Evolutionary conservation across 92 coral and sea anemone genomes (phyloP), one percentile per base, ranked within the genome.

Genomic region (Porites divaricata): DNA sequence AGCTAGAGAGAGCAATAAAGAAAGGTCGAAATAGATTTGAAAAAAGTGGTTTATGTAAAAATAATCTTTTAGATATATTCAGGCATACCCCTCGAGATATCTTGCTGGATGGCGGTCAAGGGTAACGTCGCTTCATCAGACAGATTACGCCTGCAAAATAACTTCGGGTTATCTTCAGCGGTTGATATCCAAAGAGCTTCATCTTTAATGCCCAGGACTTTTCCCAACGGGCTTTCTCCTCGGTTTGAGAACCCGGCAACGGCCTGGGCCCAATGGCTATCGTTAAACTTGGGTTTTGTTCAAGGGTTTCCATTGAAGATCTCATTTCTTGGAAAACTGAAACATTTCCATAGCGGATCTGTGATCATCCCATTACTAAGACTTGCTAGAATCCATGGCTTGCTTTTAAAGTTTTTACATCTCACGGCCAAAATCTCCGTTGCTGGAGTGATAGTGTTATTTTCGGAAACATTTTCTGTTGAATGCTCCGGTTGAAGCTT

Each of bases 191-290:
- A 72, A 15, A 72, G 19, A 1, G 76, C 76, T 19, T 17, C 35
- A 16, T 50, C 61, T 2, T 19, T 72, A 4, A 72, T 72, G 13
- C 1, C 76, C 35, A 28, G 35, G 76, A 49, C 25, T 25, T 49
- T 72, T 72, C 76, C 76, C 76, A 58, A 50, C 5, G 58, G 76
- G 51, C 17, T 72, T 14, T 17, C 76, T n/a, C 20, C 76, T 72
- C 50, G 35, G 14, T 72, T 72, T 21, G 76, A 20, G 15, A 49
- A 20, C 5, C 9, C 48, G 1, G 76, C 61, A 17, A 72, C 14
- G 76, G 76, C 76, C 76, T 72, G 76, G 15, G 76, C 59, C 76
- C 76, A 72, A 15, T 72, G 76, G 13, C 76, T 72, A 59, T 49
- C 76, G 61, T 52, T 52, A 9, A 72, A 72, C 17, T 19, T 0